phyloP scores from a whole-genome alignment of 2,888 invertebrate genomes.

The Callyntrura sp. region DNA sequence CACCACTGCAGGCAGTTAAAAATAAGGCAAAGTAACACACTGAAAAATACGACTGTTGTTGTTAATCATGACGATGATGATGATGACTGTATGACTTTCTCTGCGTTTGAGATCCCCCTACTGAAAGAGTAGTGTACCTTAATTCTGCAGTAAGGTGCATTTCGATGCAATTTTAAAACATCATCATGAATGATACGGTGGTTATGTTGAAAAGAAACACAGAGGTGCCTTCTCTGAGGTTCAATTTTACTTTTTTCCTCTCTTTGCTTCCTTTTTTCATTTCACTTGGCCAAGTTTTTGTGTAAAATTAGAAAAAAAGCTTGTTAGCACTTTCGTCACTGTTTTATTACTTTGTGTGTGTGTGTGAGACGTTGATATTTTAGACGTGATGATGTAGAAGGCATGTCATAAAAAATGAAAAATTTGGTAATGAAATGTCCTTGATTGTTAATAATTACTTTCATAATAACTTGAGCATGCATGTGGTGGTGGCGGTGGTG shows the following conservation, averaged over 20 bases:
- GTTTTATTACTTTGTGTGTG: neutral
- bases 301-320: constrained; percentile 15
- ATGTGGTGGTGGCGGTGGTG: neutral
- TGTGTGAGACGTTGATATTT: constrained; percentile 7
- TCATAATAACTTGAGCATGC: constrained; percentile 9
- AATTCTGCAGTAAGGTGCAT: too few species aligned
- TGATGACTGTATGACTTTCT: too few species aligned
- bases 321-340: constrained; percentile 10
- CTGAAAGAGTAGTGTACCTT: neutral
- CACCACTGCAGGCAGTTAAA: too few species aligned
- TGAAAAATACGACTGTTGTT: too few species aligned
- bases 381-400: neutral
- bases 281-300: neutral
- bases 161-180: too few species aligned
- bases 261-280: neutral
- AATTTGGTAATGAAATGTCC: constrained; percentile 59
- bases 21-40: too few species aligned
- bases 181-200: too few species aligned
- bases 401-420: constrained; percentile 54
- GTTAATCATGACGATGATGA: too few species aligned
- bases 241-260: neutral
- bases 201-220: too few species aligned
- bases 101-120: neutral
- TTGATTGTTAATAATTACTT: constrained; percentile 67
- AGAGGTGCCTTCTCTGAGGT: too few species aligned